Percentiles rank a stretch among this genome's conserved stretches.
These are phyloP conservation scores for Danaus plexippus DNA, from an alignment of 1,140 invertebrate genomes.

Conservation along the genomic window DNA sequence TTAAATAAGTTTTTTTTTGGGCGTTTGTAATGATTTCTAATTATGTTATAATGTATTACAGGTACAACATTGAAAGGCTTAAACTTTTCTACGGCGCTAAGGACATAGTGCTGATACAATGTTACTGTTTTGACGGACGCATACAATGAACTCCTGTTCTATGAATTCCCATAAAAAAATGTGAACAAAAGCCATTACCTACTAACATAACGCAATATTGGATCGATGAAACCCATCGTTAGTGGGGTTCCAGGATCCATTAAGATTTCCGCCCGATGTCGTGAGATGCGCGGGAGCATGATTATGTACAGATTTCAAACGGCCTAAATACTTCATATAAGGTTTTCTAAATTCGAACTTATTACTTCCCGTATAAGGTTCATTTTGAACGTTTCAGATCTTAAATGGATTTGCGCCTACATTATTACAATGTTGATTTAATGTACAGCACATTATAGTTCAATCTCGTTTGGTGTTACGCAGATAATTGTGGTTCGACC, in stretches of 20 bases:
- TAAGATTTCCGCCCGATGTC: conserved; percentile 64
- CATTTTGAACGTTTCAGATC: conserved; percentile 12
- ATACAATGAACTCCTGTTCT: too few relatives aligned
- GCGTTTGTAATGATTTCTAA: too few relatives aligned
- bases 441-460: conserved; percentile 33
- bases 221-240: conserved; percentile 64
- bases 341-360: conserved; percentile 14
- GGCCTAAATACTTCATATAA: conserved; percentile 4
- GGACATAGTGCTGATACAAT: too few relatives aligned
- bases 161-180: neutral
- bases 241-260: conserved; percentile 63
- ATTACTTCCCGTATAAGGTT: neutral
- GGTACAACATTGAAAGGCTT: too few relatives aligned
- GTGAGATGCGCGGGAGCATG: conserved; percentile 60
- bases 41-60: too few relatives aligned
- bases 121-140: too few relatives aligned
- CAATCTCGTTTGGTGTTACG: conserved; percentile 34
- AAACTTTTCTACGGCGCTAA: too few relatives aligned
- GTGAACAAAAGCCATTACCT: conserved; percentile 26
- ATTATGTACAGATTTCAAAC: conserved; percentile 19
- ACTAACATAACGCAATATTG: conserved; percentile 40
- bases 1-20: too few relatives aligned
- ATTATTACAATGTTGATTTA: conserved; percentile 36
- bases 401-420: conserved; percentile 11
- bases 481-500: conserved; percentile 31